A percentile compares a stretch with the other conserved stretches of the same genome.
Conservation (phyloP, 2,888 invertebrate species). For the Eupithecia pulchellata region DNA sequence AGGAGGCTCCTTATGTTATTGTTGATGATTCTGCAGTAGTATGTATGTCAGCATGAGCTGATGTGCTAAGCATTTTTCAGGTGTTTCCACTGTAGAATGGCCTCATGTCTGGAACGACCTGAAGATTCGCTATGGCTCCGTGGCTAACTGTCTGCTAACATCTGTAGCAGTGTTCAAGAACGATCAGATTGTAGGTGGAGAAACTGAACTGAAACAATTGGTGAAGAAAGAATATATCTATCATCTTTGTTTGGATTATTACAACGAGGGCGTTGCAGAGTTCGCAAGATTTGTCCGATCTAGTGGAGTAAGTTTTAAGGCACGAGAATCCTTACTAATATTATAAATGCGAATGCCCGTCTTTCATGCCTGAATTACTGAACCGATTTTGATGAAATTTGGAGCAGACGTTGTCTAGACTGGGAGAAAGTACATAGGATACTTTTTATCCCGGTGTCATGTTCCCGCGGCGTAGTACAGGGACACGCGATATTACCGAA, state of each 20-base stretch:
- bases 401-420: no score
- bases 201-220: conserved; percentile 74
- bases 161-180: conserved; percentile 81
- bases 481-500: no score
- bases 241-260: conserved; percentile 74
- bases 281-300: conserved; percentile 72
- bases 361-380: no score
- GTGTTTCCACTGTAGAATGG: conserved; percentile 75
- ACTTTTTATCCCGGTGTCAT: no score
- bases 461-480: no score
- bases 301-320: conserved; percentile 66
- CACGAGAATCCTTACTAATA: no score
- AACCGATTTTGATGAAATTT: no score
- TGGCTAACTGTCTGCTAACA: conserved; percentile 73
- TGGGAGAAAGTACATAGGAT: no score
- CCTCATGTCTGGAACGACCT: conserved; percentile 64
- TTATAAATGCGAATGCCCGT: no score
- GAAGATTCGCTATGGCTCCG: conserved; percentile 72
- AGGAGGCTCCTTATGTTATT: no score
- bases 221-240: conserved; percentile 77
- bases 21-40: no score
- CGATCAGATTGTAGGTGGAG: conserved; percentile 81
- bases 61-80: conserved; percentile 48
- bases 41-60: no score
- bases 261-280: conserved; percentile 68